Percentiles rank a stretch among this genome's conserved stretches.
phyloP scores from a whole-genome alignment of 2,888 invertebrate genomes.

The Idaea aversata region DNA sequence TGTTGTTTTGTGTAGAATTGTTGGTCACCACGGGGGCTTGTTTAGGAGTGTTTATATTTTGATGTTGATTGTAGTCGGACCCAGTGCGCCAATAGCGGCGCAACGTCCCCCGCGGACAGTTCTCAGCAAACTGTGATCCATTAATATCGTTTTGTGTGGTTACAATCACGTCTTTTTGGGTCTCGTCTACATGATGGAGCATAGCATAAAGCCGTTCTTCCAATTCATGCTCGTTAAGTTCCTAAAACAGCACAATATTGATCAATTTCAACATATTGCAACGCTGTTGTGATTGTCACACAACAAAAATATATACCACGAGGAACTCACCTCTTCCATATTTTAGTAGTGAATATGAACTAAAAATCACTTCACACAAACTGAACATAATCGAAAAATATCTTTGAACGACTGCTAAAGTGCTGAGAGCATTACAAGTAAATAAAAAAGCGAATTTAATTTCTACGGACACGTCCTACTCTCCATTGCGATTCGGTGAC shows the following conservation, averaged over 20 bases:
- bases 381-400: conserved; percentile 72
- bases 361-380: conserved; percentile 62
- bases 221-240: conserved; percentile 74
- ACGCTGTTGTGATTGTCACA: conserved; percentile 47
- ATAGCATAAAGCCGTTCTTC: conserved; percentile 74
- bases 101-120: conserved; percentile 52
- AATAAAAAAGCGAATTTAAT: conserved; percentile 63
- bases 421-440: conserved; percentile 66
- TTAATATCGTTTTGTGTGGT: conserved; percentile 34
- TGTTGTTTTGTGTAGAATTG: conserved; percentile 21
- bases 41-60: conserved; percentile 50
- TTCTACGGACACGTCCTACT: conserved; percentile 70
- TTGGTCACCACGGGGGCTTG: conserved; percentile 23
- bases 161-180: conserved; percentile 50
- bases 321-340: conserved; percentile 74
- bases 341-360: conserved; percentile 63
- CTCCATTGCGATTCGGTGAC: conserved; percentile 61
- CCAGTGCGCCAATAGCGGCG: conserved; percentile 68
- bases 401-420: conserved; percentile 56
- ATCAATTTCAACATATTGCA: conserved; percentile 40
- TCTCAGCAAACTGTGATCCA: conserved; percentile 44
- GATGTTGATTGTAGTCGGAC: conserved; percentile 44
- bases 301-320: conserved; percentile 64
- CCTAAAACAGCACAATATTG: conserved; percentile 58
- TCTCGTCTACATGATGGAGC: conserved; percentile 69